Percentiles rank a stretch among this genome's conserved stretches.
Conservation (phyloP, 2,797 vertebrate species). For the Manis pentadactyla region DNA sequence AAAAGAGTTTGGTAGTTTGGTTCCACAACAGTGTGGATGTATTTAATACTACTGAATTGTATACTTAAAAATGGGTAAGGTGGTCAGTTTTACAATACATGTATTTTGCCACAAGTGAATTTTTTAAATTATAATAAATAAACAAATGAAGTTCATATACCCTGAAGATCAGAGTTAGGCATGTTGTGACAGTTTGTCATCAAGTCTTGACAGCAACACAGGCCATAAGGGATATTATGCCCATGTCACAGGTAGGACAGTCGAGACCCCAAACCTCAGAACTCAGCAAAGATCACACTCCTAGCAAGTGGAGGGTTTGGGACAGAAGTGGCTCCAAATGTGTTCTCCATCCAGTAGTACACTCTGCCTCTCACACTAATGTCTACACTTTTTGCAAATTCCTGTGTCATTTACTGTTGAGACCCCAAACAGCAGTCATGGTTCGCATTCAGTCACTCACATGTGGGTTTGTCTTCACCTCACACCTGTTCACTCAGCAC, state of each 20-base stretch:
- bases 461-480: neutral
- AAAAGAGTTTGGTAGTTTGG: neutral
- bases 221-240: neutral
- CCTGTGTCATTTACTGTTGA: neutral
- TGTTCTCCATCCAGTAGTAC: neutral
- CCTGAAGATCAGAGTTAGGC: neutral
- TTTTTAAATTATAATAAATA: neutral
- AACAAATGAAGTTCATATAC: neutral
- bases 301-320: neutral
- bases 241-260: neutral
- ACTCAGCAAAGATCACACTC: neutral
- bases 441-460: neutral
- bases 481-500: neutral
- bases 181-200: neutral
- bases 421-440: neutral
- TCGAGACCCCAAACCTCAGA: neutral
- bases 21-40: conserved; percentile 7
- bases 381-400: neutral
- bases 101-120: neutral
- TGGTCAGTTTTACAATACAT: neutral
- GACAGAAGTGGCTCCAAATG: neutral
- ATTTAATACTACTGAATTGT: neutral
- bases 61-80: neutral
- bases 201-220: neutral
- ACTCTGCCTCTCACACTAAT: neutral